phyloP scores from a whole-genome alignment of 2,797 vertebrate species.

The Xyrichtys novacula region DNA sequence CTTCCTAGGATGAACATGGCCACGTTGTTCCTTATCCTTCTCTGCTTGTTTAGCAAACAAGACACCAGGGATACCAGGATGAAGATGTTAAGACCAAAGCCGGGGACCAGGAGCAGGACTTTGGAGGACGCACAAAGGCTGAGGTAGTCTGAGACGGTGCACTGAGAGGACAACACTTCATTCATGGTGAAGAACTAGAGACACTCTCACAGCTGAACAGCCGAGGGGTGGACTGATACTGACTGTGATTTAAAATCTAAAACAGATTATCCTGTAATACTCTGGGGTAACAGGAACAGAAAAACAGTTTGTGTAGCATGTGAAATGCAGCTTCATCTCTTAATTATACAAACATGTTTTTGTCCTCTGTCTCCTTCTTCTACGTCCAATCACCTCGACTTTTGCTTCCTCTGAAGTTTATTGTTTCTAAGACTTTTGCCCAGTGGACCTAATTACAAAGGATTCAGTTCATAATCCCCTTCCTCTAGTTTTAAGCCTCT shows the following conservation, averaged over 20 bases:
- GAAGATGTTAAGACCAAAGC: constrained; percentile 73
- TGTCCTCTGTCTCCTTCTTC: constrained; percentile 28
- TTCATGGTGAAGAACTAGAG: constrained; percentile 61
- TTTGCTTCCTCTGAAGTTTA: constrained; percentile 60
- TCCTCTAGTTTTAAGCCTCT: constrained; percentile 70
- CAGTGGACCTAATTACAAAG: constrained; percentile 82
- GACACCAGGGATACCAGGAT: constrained; percentile 66
- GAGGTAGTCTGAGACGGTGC: constrained; percentile 64
- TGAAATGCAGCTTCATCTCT: constrained; percentile 39
- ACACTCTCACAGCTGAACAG: background rate
- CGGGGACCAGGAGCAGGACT: constrained; percentile 69
- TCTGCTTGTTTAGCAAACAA: constrained; percentile 55
- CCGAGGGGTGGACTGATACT: constrained; percentile 12
- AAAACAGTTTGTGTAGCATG: constrained; percentile 12
- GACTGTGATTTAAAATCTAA: constrained; percentile 13
- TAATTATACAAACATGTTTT: constrained; percentile 67
- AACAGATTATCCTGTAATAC: constrained; percentile 21
- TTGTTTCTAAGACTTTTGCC: constrained; percentile 70
- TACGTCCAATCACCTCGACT: constrained; percentile 59
- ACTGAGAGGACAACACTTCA: constrained; percentile 55
- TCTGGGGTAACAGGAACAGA: constrained; percentile 20
- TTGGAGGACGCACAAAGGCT: constrained; percentile 70
- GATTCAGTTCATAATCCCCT: constrained; percentile 78
- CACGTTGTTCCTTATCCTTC: constrained; percentile 76
- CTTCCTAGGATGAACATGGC: constrained; percentile 72